Percentiles rank a stretch among this genome's conserved stretches.
These are phyloP conservation scores for Phaenicophaeus curvirostris DNA, from an alignment of 2,797 vertebrate genomes.

Conservation along the genomic window DNA sequence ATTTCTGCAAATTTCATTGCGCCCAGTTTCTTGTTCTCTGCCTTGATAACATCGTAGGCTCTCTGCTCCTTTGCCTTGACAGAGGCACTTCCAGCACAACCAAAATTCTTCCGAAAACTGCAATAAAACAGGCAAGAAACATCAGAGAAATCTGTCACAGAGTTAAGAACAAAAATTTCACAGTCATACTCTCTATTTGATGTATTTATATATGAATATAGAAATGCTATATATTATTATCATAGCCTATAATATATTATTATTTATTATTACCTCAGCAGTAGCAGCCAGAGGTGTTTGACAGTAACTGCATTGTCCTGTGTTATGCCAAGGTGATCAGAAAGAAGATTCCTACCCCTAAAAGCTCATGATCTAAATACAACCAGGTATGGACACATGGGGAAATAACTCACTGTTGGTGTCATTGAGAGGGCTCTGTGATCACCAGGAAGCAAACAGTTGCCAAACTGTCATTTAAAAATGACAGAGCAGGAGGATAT, in stretches of 20 bases:
- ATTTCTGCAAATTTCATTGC: slow-evolving; percentile 86
- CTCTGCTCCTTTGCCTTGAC: slow-evolving; percentile 60
- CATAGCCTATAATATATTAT: neutral
- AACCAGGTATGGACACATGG: neutral
- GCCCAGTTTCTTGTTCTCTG: slow-evolving; percentile 83
- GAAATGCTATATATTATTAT: neutral
- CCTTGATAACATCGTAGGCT: slow-evolving; percentile 83
- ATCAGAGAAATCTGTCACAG: neutral
- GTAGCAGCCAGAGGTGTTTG: neutral
- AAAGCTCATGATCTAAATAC: neutral
- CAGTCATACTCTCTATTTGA: neutral
- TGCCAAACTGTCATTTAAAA: neutral
- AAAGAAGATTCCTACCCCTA: neutral
- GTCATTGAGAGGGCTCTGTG: neutral
- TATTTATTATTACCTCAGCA: neutral
- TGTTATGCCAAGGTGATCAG: neutral
- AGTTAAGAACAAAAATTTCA: neutral
- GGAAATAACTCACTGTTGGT: neutral
- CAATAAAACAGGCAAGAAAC: neutral
- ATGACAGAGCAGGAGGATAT: neutral
- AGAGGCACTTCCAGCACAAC: slow-evolving; percentile 66
- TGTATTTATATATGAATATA: neutral
- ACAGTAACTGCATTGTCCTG: neutral
- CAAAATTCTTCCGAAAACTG: slow-evolving; percentile 89
- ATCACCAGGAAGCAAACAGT: neutral